Percentiles rank a stretch among this genome's conserved stretches.
phyloP scores from a whole-genome alignment of 2,113 vertebrate genomes.

The Chaetura pelagica region DNA sequence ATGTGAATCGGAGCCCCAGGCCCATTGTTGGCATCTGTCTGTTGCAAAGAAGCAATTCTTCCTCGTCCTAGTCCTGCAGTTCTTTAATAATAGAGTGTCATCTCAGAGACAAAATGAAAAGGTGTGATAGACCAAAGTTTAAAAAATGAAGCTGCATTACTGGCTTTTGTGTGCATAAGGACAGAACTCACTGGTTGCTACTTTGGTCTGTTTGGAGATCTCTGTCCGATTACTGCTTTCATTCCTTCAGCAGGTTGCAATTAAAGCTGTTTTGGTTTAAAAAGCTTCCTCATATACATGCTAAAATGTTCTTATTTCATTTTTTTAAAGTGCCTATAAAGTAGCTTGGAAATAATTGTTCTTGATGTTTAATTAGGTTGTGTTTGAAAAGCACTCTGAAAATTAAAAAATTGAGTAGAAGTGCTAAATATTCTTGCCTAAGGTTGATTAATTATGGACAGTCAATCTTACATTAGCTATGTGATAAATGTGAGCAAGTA shows the following conservation, averaged over 20 bases:
- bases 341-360: slow-evolving; percentile 53
- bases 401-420: slow-evolving; percentile 59
- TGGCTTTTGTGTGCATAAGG: background rate
- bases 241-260: background rate
- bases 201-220: background rate
- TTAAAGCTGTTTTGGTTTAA: slow-evolving; percentile 26
- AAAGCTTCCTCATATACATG: background rate
- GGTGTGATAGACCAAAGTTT: background rate
- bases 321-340: slow-evolving; percentile 17
- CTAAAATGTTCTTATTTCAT: slow-evolving; percentile 45
- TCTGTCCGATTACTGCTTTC: background rate
- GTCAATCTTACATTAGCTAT: slow-evolving; percentile 44
- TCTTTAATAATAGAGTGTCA: background rate
- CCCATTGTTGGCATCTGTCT: background rate
- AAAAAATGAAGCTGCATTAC: background rate
- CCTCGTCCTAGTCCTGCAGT: background rate
- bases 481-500: slow-evolving; percentile 15
- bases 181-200: background rate
- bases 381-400: slow-evolving; percentile 67
- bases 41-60: slow-evolving; percentile 54
- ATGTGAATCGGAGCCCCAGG: background rate
- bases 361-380: slow-evolving; percentile 66
- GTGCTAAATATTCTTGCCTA: slow-evolving; percentile 61
- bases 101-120: background rate
- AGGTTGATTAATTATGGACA: slow-evolving; percentile 64